Evolutionary conservation across 2,113 vertebrate genomes (phyloP), one percentile per base, ranked within the genome.

Genomic region (Sigmodon hispidus): DNA sequence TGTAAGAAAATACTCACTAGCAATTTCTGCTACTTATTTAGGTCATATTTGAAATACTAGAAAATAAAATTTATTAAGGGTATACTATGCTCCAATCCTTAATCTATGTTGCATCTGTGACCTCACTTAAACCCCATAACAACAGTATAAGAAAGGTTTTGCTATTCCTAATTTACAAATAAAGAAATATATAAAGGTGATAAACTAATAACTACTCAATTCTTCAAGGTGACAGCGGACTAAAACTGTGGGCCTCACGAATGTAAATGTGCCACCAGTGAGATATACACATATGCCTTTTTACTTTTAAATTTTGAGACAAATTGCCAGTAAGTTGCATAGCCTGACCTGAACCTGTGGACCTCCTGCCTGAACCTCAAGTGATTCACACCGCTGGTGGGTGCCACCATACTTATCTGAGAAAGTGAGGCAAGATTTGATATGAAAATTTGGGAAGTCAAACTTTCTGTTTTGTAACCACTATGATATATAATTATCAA

Each of bases 11-110:
- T 12, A 89, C 22, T 91, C 70, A 83, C 79, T 45, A 87, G 67
- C 65, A 90, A 57, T 29, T 87, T 70, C n/a, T 75, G 70, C 15
- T 91, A 67, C 59, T 90, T 95, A 96, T 92, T 95, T 87, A 91
- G 34, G 24, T 36, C n/a, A 65, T 76, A 89, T 50, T 96, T 84
- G 34, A 9, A 94, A 57, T 57, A 79, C 22, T 57, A 76, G 52
- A 55, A 90, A 80, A 84, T 31, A 87, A 43, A 34, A 83, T 48
- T 61, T 57, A 91, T 61, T 67, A 93, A 40, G n/a, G 31, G 12
- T n/a, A 50, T 63, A 63, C 57, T 89, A 61, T 86, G 21, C 69
- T 59, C 77, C 13, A 91, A 92, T 65, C 16, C 67, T 4, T 84
- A 19, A 40, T 94, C 19, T 16, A 48, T 4, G 69, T 50, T 87